A percentile compares a stretch with the other conserved stretches of the same genome.
Evolutionary conservation across 2,113 vertebrate species (phyloP).

Genomic region (Callopanchax toddi): DNA sequence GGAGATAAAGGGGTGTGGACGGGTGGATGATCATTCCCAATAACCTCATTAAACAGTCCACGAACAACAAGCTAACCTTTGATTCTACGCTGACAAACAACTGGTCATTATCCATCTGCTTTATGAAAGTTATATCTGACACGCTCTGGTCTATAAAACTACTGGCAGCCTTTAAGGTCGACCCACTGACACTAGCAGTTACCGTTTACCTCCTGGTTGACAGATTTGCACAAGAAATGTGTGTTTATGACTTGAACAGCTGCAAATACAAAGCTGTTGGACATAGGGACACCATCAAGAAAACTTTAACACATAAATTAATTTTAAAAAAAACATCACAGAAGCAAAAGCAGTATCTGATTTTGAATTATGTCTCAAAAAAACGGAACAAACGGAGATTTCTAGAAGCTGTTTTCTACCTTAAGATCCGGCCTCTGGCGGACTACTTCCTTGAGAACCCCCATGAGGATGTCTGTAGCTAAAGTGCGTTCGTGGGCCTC

Average conservation of each 20-base stretch:
- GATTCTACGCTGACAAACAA: conserved; percentile 79
- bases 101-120: conserved; percentile 83
- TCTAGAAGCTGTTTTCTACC: conserved; percentile 70
- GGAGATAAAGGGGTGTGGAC: conserved; percentile 58
- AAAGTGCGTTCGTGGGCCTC: conserved; percentile 96
- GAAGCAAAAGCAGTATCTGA: no score
- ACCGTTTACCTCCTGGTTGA: conserved; percentile 41
- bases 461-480: conserved; percentile 97
- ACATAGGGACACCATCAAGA: no score
- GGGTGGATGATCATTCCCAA: conserved; percentile 75
- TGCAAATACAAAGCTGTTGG: background rate
- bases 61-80: conserved; percentile 80
- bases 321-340: no score
- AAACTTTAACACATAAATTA: no score
- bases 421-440: conserved; percentile 93
- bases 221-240: conserved; percentile 61
- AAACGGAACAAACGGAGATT: background rate
- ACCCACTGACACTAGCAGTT: conserved; percentile 28
- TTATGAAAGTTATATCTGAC: conserved; percentile 68
- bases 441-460: conserved; percentile 94
- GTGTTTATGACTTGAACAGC: conserved; percentile 52
- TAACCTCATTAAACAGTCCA: conserved; percentile 82
- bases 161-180: conserved; percentile 42
- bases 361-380: no score
- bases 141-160: conserved; percentile 58